Evolutionary conservation across 2,888 invertebrate genomes (phyloP), one percentile per base, ranked within the genome.

Genomic region (Diachrysia chrysitis): DNA sequence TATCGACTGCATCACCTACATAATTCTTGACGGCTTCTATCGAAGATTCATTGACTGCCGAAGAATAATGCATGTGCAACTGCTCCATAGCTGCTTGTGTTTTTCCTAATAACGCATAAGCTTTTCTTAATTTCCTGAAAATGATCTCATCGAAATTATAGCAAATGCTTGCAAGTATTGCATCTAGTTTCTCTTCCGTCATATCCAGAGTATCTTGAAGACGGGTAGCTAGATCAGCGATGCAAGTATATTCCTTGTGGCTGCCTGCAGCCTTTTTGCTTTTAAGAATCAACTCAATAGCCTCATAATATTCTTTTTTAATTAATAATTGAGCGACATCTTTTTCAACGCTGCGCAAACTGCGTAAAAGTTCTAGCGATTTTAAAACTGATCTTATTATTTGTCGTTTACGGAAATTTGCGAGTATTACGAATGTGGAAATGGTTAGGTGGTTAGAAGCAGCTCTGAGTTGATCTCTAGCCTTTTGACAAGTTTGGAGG

Each of bases 31-130:
- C 92, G 0, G 96, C 96, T 55, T 95, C 95, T 25, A 96, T 96
- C 0, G 98, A 97, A 0, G 97, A 96, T 72, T 97, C 97, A 79
- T 98, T 99, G 17, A 99, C 98, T 0, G 98, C 98, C 51, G 98
- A 98, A 0, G 98, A 98, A 85, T 98, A 99, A 89, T 99, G 99
- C 96, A 99, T 99, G 81, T 98, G 98, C 12, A 99, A 91, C 89
- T 99, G 99, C 89, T 99, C 99, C 97, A 99, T 98, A 0, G 99
- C 98, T 2, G 97, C 97, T 91, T 99, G 97, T 0, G 98, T 98
- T 92, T 99, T 99, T 0, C 98, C 99, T 4, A 99, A 92, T 23
- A 99, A 94, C 48, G 96, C 96, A 87, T 99, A 99, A 0, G 99
- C 99, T 78, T 96, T 97, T 85, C 98, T 98, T 0, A 99, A 94